These are phyloP conservation scores for Syngnathus acus DNA, from an alignment of 2,797 vertebrate species.

Conservation along the genomic window DNA sequence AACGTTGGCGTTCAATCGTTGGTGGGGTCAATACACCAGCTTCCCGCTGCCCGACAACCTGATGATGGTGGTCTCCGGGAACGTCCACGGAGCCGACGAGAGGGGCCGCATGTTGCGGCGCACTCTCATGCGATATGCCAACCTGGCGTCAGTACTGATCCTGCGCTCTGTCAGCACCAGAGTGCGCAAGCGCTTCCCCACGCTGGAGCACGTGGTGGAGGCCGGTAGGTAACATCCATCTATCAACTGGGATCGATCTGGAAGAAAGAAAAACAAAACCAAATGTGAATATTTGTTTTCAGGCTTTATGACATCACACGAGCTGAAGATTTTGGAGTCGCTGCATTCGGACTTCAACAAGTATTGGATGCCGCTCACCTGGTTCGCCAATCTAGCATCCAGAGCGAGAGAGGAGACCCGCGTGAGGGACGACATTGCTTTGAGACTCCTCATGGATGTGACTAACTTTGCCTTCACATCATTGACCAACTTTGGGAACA, in stretches of 20 bases:
- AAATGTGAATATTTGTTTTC: conserved; percentile 6
- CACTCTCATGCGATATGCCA: conserved; percentile 83
- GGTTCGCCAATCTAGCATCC: conserved; percentile 84
- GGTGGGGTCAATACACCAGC: conserved; percentile 90
- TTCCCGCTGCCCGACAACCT: conserved; percentile 87
- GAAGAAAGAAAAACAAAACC: neutral
- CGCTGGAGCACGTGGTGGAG: conserved; percentile 79
- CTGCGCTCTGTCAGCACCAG: conserved; percentile 84
- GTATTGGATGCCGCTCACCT: conserved; percentile 88
- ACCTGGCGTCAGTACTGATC: conserved; percentile 82
- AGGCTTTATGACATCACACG: conserved; percentile 82
- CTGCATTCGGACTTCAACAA: conserved; percentile 87
- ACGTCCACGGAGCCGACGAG: conserved; percentile 79
- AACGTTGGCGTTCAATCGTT: conserved; percentile 79
- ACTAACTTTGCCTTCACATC: conserved; percentile 27
- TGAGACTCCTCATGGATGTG: conserved; percentile 84
- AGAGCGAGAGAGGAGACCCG: conserved; percentile 74
- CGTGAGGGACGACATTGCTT: conserved; percentile 77
- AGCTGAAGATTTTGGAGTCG: conserved; percentile 76
- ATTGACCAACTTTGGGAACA: too few relatives aligned
- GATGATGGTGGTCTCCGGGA: conserved; percentile 85
- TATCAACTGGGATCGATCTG: too few relatives aligned
- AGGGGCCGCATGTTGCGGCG: conserved; percentile 75
- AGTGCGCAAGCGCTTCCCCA: conserved; percentile 80
- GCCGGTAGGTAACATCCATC: conserved; percentile 62